Evolutionary conservation across 2,113 vertebrate species (phyloP), one percentile per base, ranked within the genome.

Genomic region (Lanius ludovicianus): DNA sequence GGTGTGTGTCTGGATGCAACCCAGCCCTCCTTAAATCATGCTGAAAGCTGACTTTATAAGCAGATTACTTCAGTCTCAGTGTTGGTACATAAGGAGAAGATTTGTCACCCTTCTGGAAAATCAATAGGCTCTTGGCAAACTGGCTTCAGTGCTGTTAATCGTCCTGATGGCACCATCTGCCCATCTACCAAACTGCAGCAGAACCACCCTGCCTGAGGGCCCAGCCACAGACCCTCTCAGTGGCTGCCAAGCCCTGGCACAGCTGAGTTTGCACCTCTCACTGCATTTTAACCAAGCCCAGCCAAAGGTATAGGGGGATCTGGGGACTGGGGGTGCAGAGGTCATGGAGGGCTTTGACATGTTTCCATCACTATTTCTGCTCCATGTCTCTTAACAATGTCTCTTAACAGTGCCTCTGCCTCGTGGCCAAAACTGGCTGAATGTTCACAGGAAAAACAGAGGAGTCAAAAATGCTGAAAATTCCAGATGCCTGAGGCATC

Each of bases 131-230:
- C 71, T 85, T 93, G 87, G 92, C 90, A 93, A 96, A 88, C 67
- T 33, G 64, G 68, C 13, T 70, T 86, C 0, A 0, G 39, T 49
- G 47, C 63, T 77, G 80, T 88, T 94, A 91, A 90, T 95, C 79
- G 80, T 67, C 52, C 53, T 76, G 91, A 88, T 88, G 82, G 82
- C 67, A 94, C 79, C 90, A 91, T 93, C 91, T 96, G 92, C 87
- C 75, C 30, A 4, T 13, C 30, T 53, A 17, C 81, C 56, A 35
- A 42, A 35, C 55, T 7, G 7, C 71, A 86, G 44, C 59, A 37
- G 50, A 93, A 50, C 47, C 46, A 39, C 39, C 52, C 33, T 2
- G 7, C 27, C 84, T 60, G 46, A 73, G 19, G 62, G 28, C 27
- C 33, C 57, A 37, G 24, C 60, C 11, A 25, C 1, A 2, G 42